Conservation (phyloP, 2,113 vertebrate species). For the zebrafish (Danio rerio) region GRCz12tu NC_133194.1:31892501-31893000, state of each 20-base stretch:
- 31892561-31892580: no score
- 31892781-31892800: background rate
- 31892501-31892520: background rate
- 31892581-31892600: no score
- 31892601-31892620: background rate
- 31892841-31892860: background rate
- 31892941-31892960: conserved; percentile 28
- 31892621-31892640: background rate
- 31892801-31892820: conserved; percentile 21
- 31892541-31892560: background rate
- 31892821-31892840: conserved; percentile 4
- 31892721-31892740: background rate
- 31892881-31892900: conserved; percentile 18
- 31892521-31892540: background rate
- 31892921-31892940: conserved; percentile 21
- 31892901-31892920: conserved; percentile 17
- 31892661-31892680: conserved; percentile 23
- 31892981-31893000: conserved; percentile 14
- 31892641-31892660: background rate
- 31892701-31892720: background rate
- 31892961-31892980: conserved; percentile 33
- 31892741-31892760: background rate
- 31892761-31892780: background rate
- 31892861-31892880: conserved; percentile 18
- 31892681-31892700: background rate